Evolutionary conservation across 1,140 invertebrate genomes (phyloP), one percentile per base, ranked within the genome.

Genomic region (Tetragnatha versicolor): DNA sequence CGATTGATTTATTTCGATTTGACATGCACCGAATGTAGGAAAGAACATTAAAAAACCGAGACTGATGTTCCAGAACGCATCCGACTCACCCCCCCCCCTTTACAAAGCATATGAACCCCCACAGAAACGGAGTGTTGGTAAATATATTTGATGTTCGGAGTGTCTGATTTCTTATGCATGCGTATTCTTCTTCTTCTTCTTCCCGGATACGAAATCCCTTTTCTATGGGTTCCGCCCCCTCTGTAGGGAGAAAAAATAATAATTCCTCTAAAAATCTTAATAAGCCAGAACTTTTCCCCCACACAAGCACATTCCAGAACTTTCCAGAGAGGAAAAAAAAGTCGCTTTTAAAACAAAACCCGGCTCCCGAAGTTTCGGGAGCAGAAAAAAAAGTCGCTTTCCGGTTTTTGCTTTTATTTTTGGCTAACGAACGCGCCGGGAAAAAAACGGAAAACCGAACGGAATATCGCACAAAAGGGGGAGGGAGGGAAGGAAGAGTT

Each of bases 231-330:
- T 65, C n/a, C n/a, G n/a, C n/a, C n/a, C n/a, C n/a, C n/a, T 45
- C 22, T 9, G 10, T 27, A 9, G 0, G 20, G 14, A 25, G 37
- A 27, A 17, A 25, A 27, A 45, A 65, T 45, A 35, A 27, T 65
- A 65, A 65, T 65, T 65, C 20, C n/a, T n/a, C n/a, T 27, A 22
- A 37, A 65, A 65, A 42, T 65, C 39, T 65, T 65, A 65, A 65
- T 65, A 65, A 65, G 39, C 33, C 61, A 33, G 17, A 58, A 33
- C 31, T 35, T 53, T 60, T 12, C 55, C 20, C 27, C 22, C 39
- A 42, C 61, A 65, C 42, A 45, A n/a, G 35, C 29, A 65, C 37
- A 51, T 20, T 20, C 12, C 20, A 20, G 49, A 9, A 2, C n/a
- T 55, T 14, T 37, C n/a, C n/a, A 47, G n/a, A 17, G 27, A 63